phyloP scores from a whole-genome alignment of 2,113 vertebrate genomes.

The human (Homo sapiens) region GRCh38 chr14:70593501-70594000 shows the following conservation, averaged over 20 bases:
- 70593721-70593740: not conserved
- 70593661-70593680: not conserved
- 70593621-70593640: not conserved
- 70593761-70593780: not conserved
- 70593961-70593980: not conserved
- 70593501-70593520: conserved; percentile 12
- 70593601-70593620: conserved; percentile 18
- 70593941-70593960: not conserved
- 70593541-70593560: not conserved
- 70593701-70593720: not conserved
- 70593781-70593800: not conserved
- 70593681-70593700: not conserved
- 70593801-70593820: not conserved
- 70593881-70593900: not conserved
- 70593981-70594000: not conserved
- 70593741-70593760: not conserved
- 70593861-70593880: not conserved
- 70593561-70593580: not conserved
- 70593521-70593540: not conserved
- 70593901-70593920: not conserved
- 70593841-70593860: not conserved
- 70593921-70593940: not conserved
- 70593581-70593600: not conserved
- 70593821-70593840: not conserved
- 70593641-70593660: not conserved